Percentiles rank a stretch among this genome's conserved stretches.
These are phyloP conservation scores for Odontocolon sp. DNA, from an alignment of 2,888 invertebrate genomes.

Conservation along the genomic window DNA sequence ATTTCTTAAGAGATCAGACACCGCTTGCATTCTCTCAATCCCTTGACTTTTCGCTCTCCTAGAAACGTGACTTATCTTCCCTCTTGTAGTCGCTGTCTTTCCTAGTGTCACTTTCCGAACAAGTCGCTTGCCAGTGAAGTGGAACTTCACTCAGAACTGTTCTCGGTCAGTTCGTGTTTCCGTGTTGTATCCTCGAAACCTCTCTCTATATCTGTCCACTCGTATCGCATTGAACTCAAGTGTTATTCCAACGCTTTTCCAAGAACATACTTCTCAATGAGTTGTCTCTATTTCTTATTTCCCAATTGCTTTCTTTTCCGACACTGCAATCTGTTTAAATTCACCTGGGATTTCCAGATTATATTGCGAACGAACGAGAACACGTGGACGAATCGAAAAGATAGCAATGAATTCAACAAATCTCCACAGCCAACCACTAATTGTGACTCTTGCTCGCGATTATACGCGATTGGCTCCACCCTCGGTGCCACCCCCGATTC, in stretches of 20 bases:
- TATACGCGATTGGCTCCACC: slow-evolving; percentile 39
- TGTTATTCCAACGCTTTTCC: neutral
- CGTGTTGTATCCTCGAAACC: slow-evolving; percentile 15
- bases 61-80: slow-evolving; percentile 46
- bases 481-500: neutral
- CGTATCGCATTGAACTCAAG: neutral
- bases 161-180: slow-evolving; percentile 34
- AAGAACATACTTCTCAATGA: neutral
- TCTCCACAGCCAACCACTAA: slow-evolving; percentile 25
- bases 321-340: no score
- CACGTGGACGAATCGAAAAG: neutral
- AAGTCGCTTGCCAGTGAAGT: slow-evolving; percentile 37
- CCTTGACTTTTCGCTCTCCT: slow-evolving; percentile 28
- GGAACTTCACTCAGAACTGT: slow-evolving; percentile 32
- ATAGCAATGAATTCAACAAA: neutral
- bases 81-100: slow-evolving; percentile 23
- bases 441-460: slow-evolving; percentile 43
- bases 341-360: no score
- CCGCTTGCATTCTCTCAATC: slow-evolving; percentile 19
- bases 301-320: neutral
- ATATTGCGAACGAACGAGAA: no score
- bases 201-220: neutral
- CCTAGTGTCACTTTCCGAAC: slow-evolving; percentile 43
- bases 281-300: neutral
- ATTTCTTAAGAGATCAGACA: slow-evolving; percentile 44